Percentiles rank a stretch among this genome's conserved stretches.
Conservation (phyloP, 2,113 vertebrate species). For the Crocuta crocuta region DNA sequence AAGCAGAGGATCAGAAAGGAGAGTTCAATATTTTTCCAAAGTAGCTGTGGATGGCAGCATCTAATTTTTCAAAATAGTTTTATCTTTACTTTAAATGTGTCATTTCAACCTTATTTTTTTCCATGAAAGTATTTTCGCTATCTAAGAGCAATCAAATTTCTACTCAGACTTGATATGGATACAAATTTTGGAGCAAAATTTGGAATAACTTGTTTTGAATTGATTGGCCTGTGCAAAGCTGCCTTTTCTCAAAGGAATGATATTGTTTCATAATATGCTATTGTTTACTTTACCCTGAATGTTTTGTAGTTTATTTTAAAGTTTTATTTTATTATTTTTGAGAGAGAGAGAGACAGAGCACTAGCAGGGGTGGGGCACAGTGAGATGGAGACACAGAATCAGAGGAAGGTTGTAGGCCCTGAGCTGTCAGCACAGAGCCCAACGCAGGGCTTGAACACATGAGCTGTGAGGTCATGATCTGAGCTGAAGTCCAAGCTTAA, state of each 20-base stretch:
- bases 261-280: background rate
- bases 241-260: background rate
- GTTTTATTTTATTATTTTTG: no score
- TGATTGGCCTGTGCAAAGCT: background rate
- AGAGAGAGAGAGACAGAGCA: no score
- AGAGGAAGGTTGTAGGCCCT: no score
- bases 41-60: background rate
- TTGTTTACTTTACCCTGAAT: background rate
- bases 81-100: background rate
- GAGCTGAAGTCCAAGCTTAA: no score
- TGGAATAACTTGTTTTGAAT: constrained; percentile 16
- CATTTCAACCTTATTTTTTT: background rate
- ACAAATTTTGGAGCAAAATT: background rate
- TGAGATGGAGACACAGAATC: no score
- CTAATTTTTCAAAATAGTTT: background rate
- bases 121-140: background rate
- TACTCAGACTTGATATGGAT: background rate
- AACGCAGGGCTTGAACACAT: no score
- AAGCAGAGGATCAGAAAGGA: background rate
- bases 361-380: no score
- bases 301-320: no score
- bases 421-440: no score
- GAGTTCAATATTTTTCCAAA: background rate
- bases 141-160: background rate
- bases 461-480: no score